Conservation (phyloP, 2,113 vertebrate species). For the Calypte anna region DNA sequence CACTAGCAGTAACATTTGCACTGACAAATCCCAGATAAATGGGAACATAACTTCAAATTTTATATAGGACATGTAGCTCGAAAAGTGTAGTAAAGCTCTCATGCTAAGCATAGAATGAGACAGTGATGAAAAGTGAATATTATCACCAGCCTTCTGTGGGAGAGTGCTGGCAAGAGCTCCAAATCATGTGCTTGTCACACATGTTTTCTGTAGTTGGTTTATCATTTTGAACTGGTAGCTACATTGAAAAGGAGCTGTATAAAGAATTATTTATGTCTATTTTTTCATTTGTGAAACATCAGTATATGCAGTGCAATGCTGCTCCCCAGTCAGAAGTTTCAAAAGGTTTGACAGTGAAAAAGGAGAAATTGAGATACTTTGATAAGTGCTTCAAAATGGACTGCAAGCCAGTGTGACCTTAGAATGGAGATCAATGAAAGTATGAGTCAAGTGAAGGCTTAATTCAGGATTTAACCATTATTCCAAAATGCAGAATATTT, state of each 20-base stretch:
- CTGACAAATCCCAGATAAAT: slow-evolving; percentile 15
- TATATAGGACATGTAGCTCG: neutral
- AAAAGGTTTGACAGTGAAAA: neutral
- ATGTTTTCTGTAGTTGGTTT: neutral
- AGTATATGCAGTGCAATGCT: neutral
- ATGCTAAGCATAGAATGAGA: neutral
- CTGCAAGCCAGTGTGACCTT: neutral
- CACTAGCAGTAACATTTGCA: neutral
- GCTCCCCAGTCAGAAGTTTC: neutral
- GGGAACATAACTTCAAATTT: slow-evolving; percentile 31
- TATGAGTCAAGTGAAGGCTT: neutral
- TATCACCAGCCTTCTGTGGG: slow-evolving; percentile 7
- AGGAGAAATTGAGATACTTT: neutral
- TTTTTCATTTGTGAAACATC: neutral
- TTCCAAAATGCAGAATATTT: slow-evolving; percentile 9
- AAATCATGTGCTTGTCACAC: slow-evolving; percentile 4
- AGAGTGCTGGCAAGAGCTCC: slow-evolving; percentile 1
- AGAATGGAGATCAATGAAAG: neutral
- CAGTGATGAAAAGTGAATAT: slow-evolving; percentile 4
- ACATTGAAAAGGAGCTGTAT: neutral
- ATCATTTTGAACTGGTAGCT: neutral
- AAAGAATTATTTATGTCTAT: neutral
- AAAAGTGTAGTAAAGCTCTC: neutral
- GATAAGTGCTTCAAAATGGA: neutral
- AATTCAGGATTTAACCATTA: neutral